These are phyloP conservation scores for Pituophis catenifer DNA, from an alignment of 2,113 vertebrate species.

Conservation along the genomic window DNA sequence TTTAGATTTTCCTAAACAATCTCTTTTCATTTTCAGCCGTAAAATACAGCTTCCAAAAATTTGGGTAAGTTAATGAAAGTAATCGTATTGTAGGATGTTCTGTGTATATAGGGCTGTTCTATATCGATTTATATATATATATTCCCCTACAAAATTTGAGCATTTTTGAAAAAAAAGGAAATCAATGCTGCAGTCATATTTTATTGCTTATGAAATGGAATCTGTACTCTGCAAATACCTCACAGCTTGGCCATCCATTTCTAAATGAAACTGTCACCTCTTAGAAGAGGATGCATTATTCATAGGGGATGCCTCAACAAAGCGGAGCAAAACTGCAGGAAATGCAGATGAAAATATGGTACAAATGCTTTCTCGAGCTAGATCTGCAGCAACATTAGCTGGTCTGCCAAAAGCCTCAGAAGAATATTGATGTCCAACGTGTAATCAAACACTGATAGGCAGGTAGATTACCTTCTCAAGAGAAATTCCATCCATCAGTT, in stretches of 20 bases:
- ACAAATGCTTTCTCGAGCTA: background rate
- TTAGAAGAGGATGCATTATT: background rate
- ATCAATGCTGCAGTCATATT: background rate
- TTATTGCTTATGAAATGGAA: background rate
- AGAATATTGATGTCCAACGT: background rate
- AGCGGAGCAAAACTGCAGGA: background rate
- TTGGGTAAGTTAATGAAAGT: background rate
- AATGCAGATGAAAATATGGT: background rate
- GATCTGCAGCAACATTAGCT: background rate
- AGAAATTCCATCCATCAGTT: conserved; percentile 35
- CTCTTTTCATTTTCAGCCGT: background rate
- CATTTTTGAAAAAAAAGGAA: background rate
- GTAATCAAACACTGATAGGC: conserved; percentile 42
- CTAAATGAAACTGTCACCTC: background rate
- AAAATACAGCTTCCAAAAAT: background rate
- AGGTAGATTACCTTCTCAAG: conserved; percentile 27
- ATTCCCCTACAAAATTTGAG: background rate
- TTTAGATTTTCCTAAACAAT: background rate
- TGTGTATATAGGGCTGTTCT: no score
- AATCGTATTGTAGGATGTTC: background rate
- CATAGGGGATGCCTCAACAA: background rate
- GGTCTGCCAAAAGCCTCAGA: background rate
- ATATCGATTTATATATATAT: no score
- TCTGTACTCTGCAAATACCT: background rate
- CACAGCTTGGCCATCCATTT: conserved; percentile 1